Percentiles rank a stretch among this genome's conserved stretches.
These are phyloP conservation scores for Watersipora subatra DNA, from an alignment of 1,140 invertebrate species.

Conservation along the genomic window DNA sequence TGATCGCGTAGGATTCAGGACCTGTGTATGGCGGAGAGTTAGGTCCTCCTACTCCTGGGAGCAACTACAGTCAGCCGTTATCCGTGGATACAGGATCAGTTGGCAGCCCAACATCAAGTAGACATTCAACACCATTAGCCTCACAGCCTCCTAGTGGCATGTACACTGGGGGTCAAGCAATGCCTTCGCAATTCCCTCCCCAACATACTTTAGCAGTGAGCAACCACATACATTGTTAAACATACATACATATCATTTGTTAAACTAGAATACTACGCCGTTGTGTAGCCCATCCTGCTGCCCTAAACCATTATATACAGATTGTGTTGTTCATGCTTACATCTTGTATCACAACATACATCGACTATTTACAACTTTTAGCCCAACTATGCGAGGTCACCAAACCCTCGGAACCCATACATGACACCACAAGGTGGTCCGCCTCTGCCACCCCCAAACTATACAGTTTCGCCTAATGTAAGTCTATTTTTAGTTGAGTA, in stretches of 20 bases:
- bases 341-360: no score
- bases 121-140: background rate
- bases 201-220: no score
- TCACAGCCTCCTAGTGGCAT: background rate
- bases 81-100: background rate
- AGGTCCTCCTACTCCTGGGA: background rate
- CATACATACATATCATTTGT: no score
- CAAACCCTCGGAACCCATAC: background rate
- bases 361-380: no score
- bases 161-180: background rate
- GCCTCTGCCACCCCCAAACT: background rate
- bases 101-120: background rate
- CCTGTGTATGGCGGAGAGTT: background rate
- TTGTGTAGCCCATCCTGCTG: no score
- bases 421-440: background rate
- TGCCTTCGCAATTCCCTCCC: background rate
- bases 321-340: no score
- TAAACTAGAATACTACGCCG: no score
- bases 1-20: background rate
- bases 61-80: background rate
- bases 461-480: background rate
- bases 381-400: no score
- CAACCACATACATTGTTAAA: no score
- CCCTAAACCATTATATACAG: no score
- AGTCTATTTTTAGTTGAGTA: background rate